Conservation (phyloP, 2,797 vertebrate genomes). For the Xerus rutilus region DNA sequence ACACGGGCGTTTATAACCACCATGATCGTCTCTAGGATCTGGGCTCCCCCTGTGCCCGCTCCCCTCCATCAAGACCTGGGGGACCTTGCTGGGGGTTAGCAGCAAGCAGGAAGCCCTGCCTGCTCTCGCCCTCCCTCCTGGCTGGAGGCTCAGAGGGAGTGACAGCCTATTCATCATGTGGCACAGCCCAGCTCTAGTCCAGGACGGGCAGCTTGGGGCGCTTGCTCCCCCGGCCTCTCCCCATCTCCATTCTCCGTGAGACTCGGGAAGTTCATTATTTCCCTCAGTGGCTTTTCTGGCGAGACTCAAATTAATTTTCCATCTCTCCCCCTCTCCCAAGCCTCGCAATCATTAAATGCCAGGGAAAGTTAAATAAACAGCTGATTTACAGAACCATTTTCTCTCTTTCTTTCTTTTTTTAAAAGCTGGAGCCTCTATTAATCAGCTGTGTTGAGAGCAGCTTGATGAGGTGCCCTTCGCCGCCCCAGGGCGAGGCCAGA, state of each 20-base stretch:
- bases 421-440: conserved; percentile 73
- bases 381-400: conserved; percentile 80
- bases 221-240: neutral
- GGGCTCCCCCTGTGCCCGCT: neutral
- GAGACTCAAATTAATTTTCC: conserved; percentile 82
- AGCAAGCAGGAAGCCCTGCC: neutral
- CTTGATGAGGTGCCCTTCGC: conserved; percentile 77
- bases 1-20: neutral
- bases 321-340: conserved; percentile 65
- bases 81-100: neutral
- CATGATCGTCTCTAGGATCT: too few relatives aligned
- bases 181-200: neutral
- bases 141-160: neutral
- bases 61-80: neutral
- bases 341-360: conserved; percentile 81
- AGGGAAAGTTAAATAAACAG: conserved; percentile 83
- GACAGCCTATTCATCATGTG: rapidly evolving
- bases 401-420: conserved; percentile 72
- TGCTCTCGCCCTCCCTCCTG: neutral
- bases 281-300: conserved; percentile 72
- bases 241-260: neutral
- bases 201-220: rapidly evolving
- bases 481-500: neutral
- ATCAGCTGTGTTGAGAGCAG: conserved; percentile 71
- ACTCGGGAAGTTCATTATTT: conserved; percentile 78